A percentile compares a stretch with the other conserved stretches of the same genome.
phyloP scores from a whole-genome alignment of 2,888 invertebrate species.

The Vannuccia rotundouncinata region DNA sequence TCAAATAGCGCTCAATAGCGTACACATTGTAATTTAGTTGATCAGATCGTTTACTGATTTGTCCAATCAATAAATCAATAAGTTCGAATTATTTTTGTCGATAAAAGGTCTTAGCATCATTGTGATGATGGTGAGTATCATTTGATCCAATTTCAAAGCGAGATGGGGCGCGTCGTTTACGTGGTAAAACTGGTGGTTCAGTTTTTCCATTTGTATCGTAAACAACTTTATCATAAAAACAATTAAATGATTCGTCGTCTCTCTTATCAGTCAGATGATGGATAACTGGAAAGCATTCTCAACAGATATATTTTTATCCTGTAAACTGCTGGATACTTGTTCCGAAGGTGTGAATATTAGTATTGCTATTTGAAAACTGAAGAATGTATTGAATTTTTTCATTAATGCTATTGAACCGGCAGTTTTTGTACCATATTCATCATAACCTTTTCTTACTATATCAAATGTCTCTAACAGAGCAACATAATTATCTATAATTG shows the following conservation, averaged over 20 bases:
- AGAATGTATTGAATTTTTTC: conserved; percentile 10
- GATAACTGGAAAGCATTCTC: conserved; percentile 8
- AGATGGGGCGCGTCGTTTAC: conserved; percentile 1
- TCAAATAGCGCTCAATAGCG: neutral
- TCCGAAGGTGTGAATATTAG: neutral
- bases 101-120: neutral
- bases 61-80: neutral
- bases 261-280: neutral
- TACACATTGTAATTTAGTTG: neutral
- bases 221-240: no score
- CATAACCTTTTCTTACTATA: neutral
- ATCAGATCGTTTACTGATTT: conserved; percentile 1
- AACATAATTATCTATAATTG: conserved; percentile 10
- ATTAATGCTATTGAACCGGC: neutral
- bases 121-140: conserved; percentile 17
- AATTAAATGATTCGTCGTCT: neutral
- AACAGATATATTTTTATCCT: neutral
- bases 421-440: neutral
- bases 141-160: neutral
- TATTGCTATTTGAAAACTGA: neutral
- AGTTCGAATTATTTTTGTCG: neutral
- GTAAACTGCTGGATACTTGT: conserved; percentile 4
- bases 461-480: conserved; percentile 13
- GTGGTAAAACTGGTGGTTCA: conserved; percentile 13
- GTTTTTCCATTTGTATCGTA: neutral